Conservation (phyloP, 2,113 vertebrate genomes). For the Callocephalon fimbriatum region DNA sequence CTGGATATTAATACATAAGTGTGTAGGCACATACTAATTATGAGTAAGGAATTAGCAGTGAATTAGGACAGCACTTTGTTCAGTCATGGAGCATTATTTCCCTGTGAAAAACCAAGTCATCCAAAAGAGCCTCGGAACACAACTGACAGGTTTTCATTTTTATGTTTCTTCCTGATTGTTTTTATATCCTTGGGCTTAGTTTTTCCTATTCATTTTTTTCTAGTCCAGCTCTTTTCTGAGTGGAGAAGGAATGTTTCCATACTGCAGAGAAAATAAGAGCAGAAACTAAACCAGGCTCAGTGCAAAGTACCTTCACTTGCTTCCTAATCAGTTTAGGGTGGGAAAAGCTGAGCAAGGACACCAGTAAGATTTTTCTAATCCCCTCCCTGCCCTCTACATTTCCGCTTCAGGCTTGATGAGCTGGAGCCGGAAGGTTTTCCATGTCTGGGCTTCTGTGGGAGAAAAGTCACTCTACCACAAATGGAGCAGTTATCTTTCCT, state of each 20-base stretch:
- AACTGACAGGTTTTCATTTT: background rate
- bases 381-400: background rate
- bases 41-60: background rate
- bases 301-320: background rate
- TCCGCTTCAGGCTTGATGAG: background rate
- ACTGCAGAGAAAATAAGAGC: background rate
- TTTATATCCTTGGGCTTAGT: background rate
- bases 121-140: background rate
- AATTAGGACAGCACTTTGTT: background rate
- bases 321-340: background rate
- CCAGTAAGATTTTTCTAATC: background rate
- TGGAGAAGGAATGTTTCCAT: background rate
- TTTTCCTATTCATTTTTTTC: background rate
- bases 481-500: background rate
- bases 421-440: background rate
- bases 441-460: background rate
- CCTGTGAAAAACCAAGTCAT: background rate
- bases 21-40: background rate
- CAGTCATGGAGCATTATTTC: rapidly evolving
- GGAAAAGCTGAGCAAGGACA: background rate
- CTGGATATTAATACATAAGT: background rate
- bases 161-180: background rate
- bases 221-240: background rate
- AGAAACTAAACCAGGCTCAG: background rate
- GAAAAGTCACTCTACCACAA: background rate